These are phyloP conservation scores for Sarcophaga rosellei DNA, from an alignment of 2,888 invertebrate species.

Conservation along the genomic window DNA sequence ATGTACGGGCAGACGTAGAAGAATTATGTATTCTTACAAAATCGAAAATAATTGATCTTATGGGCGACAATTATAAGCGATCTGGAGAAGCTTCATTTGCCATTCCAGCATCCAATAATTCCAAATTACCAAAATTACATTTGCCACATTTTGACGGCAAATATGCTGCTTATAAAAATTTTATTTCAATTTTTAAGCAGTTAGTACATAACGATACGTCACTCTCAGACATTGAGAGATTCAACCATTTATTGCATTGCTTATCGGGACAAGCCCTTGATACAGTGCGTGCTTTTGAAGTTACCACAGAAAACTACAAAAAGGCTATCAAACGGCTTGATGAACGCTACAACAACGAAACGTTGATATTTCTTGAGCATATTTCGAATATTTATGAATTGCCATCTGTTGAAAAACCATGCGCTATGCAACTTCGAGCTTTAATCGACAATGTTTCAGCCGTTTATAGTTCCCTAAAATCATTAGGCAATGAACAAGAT, in stretches of 20 bases:
- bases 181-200: conserved; percentile 8
- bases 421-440: not conserved
- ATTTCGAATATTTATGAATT: conserved; percentile 24
- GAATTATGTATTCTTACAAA: too few species aligned
- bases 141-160: conserved; percentile 2
- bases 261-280: conserved; percentile 32
- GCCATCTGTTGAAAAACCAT: conserved; percentile 5
- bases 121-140: not conserved
- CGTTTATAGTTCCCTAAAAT: not conserved
- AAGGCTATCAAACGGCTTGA: too few species aligned
- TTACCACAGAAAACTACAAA: too few species aligned
- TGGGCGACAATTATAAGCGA: not conserved
- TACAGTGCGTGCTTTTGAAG: conserved; percentile 19
- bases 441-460: too few species aligned
- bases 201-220: conserved; percentile 11
- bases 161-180: conserved; percentile 6
- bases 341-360: too few species aligned
- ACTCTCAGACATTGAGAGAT: conserved; percentile 18
- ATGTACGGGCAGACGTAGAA: too few species aligned
- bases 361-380: conserved; percentile 35
- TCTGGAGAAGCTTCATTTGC: not conserved
- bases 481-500: conserved; percentile 19
- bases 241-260: conserved; percentile 36
- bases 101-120: not conserved
- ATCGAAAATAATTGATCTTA: not conserved